phyloP scores from a whole-genome alignment of 2,797 vertebrate genomes.

The Microctenopoma steveboyesi region DNA sequence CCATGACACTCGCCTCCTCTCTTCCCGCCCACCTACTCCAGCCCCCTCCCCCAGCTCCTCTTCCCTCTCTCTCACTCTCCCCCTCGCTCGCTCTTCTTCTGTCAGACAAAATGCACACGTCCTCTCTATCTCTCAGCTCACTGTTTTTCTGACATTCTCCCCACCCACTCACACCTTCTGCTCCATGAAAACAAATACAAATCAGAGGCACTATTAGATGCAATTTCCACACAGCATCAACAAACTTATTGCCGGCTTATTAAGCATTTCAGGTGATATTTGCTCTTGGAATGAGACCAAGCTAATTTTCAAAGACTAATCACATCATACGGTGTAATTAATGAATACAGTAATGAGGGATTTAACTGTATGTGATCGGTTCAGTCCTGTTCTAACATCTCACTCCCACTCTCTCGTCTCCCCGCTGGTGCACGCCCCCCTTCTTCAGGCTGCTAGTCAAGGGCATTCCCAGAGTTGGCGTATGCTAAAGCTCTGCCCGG shows the following conservation, averaged over 20 bases:
- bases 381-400: constrained; percentile 22
- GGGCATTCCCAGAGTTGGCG: constrained; percentile 86
- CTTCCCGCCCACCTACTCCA: constrained; percentile 81
- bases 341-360: constrained; percentile 51
- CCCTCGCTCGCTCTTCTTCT: constrained; percentile 54
- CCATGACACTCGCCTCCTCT: constrained; percentile 73
- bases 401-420: constrained; percentile 16
- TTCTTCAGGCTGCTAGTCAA: constrained; percentile 81
- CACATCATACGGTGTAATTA: constrained; percentile 26
- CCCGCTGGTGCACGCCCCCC: constrained; percentile 65
- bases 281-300: constrained; percentile 18
- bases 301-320: constrained; percentile 5
- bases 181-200: constrained; percentile 60
- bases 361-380: constrained; percentile 24
- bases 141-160: constrained; percentile 58
- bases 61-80: constrained; percentile 28
- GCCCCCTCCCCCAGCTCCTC: constrained; percentile 69
- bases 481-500: constrained; percentile 79
- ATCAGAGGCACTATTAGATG: constrained; percentile 24
- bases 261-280: constrained; percentile 13
- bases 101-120: constrained; percentile 66
- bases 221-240: constrained; percentile 21
- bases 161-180: constrained; percentile 55
- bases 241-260: constrained; percentile 38
- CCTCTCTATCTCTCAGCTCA: constrained; percentile 56